phyloP scores from a whole-genome alignment of 2,113 vertebrate species.

The Tachuris rubrigastra region DNA sequence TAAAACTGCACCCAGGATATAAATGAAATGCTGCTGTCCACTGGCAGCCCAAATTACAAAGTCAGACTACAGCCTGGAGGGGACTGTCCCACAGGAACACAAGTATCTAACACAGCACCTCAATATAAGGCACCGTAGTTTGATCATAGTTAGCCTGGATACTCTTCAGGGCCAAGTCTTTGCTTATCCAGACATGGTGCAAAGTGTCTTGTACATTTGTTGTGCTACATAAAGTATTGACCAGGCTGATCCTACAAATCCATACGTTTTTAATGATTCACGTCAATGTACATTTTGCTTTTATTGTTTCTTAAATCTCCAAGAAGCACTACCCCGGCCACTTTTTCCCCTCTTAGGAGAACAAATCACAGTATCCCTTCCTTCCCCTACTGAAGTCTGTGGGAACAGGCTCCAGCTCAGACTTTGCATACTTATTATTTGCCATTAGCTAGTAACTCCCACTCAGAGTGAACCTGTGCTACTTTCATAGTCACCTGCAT shows the following conservation, averaged over 20 bases:
- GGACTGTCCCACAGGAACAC: not conserved
- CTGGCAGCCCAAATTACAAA: not conserved
- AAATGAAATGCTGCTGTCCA: not conserved
- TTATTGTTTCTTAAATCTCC: not conserved
- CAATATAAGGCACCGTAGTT: fast-evolving
- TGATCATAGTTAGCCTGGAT: not conserved
- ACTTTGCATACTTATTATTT: slow-evolving; percentile 29
- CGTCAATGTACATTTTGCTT: not conserved
- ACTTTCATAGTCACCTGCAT: slow-evolving; percentile 62
- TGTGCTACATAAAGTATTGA: not conserved
- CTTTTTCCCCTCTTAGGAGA: not conserved
- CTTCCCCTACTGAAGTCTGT: not conserved
- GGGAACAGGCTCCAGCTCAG: slow-evolving; percentile 6
- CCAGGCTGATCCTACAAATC: not conserved
- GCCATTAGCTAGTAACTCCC: slow-evolving; percentile 42
- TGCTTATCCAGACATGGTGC: not conserved
- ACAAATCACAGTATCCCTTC: not conserved
- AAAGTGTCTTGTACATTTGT: not conserved
- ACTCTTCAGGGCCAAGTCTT: not conserved
- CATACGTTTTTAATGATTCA: not conserved
- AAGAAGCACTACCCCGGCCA: not conserved
- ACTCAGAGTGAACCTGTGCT: slow-evolving; percentile 32
- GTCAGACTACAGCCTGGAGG: not conserved
- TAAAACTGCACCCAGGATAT: not conserved
- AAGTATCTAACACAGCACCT: not conserved